Conservation (phyloP, 2,797 vertebrate genomes). For the Spondyliosoma cantharus region DNA sequence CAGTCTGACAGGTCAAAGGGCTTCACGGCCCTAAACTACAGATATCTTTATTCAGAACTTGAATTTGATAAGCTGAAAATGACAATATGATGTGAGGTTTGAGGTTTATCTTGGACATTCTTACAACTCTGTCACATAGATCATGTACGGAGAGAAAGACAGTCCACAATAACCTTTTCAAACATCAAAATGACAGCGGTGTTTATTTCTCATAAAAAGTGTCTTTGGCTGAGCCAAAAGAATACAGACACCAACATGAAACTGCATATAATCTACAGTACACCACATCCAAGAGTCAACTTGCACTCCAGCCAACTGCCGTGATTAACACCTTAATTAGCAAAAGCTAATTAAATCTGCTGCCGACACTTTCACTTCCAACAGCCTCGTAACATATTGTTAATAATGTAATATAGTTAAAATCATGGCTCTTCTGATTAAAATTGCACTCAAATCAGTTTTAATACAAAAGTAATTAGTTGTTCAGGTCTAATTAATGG, state of each 20-base stretch:
- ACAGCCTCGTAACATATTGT: background rate
- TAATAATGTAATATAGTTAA: background rate
- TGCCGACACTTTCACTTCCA: background rate
- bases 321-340: conserved; percentile 10
- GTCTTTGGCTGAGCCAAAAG: no score
- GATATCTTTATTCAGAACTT: background rate
- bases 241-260: background rate
- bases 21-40: background rate
- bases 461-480: background rate
- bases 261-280: background rate
- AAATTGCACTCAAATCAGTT: conserved; percentile 3
- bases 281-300: background rate
- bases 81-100: no score
- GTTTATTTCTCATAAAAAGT: background rate
- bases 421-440: background rate
- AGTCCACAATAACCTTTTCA: background rate
- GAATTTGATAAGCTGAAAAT: background rate
- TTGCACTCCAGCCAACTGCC: background rate
- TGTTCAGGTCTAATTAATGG: background rate
- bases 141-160: background rate
- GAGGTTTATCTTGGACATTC: background rate
- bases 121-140: background rate
- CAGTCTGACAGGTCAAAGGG: no score
- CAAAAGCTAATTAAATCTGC: conserved; percentile 10
- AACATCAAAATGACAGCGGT: background rate